phyloP scores from a whole-genome alignment of 1,140 invertebrate species.

The Heliothis virescens region DNA sequence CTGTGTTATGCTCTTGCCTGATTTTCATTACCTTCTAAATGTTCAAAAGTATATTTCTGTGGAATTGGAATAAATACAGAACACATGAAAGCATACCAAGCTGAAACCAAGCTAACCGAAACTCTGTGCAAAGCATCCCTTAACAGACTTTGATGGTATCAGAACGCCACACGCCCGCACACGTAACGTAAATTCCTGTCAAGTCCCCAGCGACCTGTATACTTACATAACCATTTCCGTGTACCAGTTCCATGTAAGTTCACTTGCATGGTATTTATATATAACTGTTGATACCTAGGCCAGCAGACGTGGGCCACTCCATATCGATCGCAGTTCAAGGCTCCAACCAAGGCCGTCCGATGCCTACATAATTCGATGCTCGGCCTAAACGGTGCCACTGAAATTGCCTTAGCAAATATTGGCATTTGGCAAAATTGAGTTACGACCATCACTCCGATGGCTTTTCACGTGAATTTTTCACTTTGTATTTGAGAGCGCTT shows the following conservation, averaged over 20 bases:
- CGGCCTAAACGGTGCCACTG: slow-evolving; percentile 21
- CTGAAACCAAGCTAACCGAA: no score
- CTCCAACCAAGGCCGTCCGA: slow-evolving; percentile 54
- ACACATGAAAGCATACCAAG: no score
- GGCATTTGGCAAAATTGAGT: slow-evolving; percentile 20
- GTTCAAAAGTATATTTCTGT: not conserved
- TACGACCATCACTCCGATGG: slow-evolving; percentile 18
- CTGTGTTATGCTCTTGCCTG: not conserved
- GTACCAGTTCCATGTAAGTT: not conserved
- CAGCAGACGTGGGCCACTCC: slow-evolving; percentile 33
- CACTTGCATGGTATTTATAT: slow-evolving; percentile 32
- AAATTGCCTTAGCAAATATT: slow-evolving; percentile 39
- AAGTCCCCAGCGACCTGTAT: not conserved
- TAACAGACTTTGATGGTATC: no score
- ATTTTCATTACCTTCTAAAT: not conserved
- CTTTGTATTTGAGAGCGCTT: slow-evolving; percentile 16
- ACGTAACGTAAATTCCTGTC: slow-evolving; percentile 2
- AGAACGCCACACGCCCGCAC: no score
- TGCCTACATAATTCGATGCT: slow-evolving; percentile 37
- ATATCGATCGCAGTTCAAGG: slow-evolving; percentile 65
- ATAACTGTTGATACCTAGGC: slow-evolving; percentile 33
- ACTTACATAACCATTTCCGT: slow-evolving; percentile 30
- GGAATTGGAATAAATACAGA: no score
- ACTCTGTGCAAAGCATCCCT: no score
- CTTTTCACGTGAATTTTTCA: slow-evolving; percentile 29